Percentiles rank a stretch among this genome's conserved stretches.
phyloP scores from a whole-genome alignment of 2,888 invertebrate genomes.

The Eilema depressum region DNA sequence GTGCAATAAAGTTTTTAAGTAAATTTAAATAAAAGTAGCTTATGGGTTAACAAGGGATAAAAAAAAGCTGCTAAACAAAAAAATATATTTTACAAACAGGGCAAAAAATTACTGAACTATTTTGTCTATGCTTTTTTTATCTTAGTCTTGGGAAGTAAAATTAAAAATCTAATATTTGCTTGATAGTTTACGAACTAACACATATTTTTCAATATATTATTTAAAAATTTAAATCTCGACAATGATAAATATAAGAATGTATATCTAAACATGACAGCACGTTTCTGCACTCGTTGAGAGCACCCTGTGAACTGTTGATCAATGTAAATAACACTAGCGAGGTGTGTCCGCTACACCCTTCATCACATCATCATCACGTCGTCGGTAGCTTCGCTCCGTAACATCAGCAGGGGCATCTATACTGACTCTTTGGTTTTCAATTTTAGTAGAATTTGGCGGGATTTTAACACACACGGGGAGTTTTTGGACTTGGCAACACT shows the following conservation, averaged over 20 bases:
- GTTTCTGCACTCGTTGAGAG: neutral
- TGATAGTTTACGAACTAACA: neutral
- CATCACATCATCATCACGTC: constrained; percentile 61
- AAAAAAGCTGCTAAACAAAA: neutral
- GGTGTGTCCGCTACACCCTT: constrained; percentile 63
- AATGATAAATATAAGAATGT: neutral
- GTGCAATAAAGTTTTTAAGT: too few species aligned
- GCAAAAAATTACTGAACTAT: neutral
- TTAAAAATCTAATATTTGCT: neutral
- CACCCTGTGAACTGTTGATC: constrained; percentile 32
- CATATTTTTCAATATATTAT: too few species aligned
- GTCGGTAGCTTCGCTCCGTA: constrained; percentile 63
- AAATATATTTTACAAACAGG: neutral
- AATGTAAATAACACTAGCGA: constrained; percentile 56
- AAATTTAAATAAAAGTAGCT: too few species aligned
- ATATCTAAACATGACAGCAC: constrained; percentile 12
- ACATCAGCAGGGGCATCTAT: constrained; percentile 61
- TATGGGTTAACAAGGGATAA: too few species aligned
- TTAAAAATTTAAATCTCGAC: neutral
- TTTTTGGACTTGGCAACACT: neutral
- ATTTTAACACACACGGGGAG: neutral
- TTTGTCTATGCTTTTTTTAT: neutral
- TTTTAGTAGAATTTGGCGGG: neutral
- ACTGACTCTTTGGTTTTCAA: constrained; percentile 63
- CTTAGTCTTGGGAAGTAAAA: neutral